Percentiles rank a stretch among this genome's conserved stretches.
Evolutionary conservation across 2,113 vertebrate species (phyloP).

Genomic region (Corythornis madagascariensis): DNA sequence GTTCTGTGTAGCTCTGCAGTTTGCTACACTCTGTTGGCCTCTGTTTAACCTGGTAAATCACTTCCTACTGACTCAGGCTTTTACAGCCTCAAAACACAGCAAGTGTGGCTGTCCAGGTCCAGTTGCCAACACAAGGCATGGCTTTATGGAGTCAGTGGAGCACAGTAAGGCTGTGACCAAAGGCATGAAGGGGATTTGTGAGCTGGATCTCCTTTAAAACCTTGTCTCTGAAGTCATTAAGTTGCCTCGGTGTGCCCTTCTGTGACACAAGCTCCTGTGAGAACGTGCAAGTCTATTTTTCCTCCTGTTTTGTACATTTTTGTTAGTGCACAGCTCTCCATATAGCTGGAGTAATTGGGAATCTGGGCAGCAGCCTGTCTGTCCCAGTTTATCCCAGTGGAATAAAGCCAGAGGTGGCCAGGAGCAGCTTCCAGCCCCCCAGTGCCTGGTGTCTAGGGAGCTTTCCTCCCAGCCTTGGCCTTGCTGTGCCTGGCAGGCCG

Average conservation of each 20-base stretch:
- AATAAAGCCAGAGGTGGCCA: background rate
- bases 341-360: background rate
- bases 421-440: background rate
- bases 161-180: background rate
- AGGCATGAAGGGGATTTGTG: background rate
- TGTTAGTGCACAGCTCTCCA: background rate
- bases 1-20: fast-evolving
- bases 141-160: background rate
- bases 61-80: background rate
- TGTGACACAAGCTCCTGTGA: too few relatives aligned
- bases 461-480: background rate
- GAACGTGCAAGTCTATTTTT: too few relatives aligned
- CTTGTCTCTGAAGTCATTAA: background rate
- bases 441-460: background rate
- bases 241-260: background rate
- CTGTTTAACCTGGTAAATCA: background rate
- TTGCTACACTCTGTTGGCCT: fast-evolving
- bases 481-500: background rate
- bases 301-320: too few relatives aligned
- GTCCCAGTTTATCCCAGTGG: background rate
- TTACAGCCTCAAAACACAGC: background rate
- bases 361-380: fast-evolving
- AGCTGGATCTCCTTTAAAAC: background rate
- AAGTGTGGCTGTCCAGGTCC: background rate
- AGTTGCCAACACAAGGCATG: background rate